Percentiles rank a stretch among this genome's conserved stretches.
phyloP scores from a whole-genome alignment of 2,888 invertebrate genomes.

The Dynastes hyllus region DNA sequence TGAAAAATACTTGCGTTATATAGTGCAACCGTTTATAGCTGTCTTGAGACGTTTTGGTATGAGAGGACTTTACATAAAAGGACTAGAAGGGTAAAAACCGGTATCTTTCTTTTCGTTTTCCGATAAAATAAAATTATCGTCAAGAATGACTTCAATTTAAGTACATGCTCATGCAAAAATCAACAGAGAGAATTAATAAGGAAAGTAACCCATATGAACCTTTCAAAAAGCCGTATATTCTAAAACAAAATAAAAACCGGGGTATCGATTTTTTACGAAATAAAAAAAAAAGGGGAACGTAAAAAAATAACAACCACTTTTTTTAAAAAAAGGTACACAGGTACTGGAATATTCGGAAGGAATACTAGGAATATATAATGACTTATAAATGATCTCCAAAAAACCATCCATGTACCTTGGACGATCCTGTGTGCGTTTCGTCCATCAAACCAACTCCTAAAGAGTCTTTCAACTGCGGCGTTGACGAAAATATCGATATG shows the following conservation, averaged over 20 bases:
- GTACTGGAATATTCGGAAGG: constrained; percentile 34
- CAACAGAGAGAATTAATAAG: constrained; percentile 26
- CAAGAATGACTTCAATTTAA: constrained; percentile 30
- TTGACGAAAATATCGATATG: constrained; percentile 79
- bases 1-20: constrained; percentile 41
- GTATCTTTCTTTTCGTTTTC: constrained; percentile 1
- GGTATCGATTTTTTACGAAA: constrained; percentile 25
- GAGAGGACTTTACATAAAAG: constrained; percentile 23
- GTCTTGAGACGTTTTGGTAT: constrained; percentile 45
- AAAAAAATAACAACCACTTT: constrained; percentile 41
- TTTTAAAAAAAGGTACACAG: constrained; percentile 46
- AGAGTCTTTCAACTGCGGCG: constrained; percentile 91
- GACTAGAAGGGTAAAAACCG: constrained; percentile 48
- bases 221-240: constrained; percentile 29
- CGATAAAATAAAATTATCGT: constrained; percentile 9
- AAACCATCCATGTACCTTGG: constrained; percentile 70
- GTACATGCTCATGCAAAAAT: constrained; percentile 53
- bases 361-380: constrained; percentile 10
- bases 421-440: constrained; percentile 69
- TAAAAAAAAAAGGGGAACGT: constrained; percentile 37
- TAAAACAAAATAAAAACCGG: too few relatives aligned
- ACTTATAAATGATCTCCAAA: constrained; percentile 66
- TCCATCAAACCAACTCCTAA: constrained; percentile 80
- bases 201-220: constrained; percentile 18
- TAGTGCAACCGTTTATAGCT: constrained; percentile 41